phyloP scores from a whole-genome alignment of 37 sponge, comb jelly and placozoan species.

The Diacarnus erythraeanus region DNA sequence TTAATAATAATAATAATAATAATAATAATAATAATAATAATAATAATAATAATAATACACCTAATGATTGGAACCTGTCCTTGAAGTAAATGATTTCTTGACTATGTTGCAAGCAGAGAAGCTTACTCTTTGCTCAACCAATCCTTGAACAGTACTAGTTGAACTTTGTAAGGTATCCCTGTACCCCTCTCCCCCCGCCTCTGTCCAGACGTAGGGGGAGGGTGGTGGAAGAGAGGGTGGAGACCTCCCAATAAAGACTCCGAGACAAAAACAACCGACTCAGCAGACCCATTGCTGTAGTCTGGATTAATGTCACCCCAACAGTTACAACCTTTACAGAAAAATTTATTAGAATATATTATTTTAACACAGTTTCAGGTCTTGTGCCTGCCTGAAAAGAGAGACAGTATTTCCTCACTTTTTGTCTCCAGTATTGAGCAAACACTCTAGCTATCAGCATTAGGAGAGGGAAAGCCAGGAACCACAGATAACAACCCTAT shows the following conservation, averaged over 20 bases:
- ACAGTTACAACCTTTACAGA: conserved; percentile 53
- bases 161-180: conserved; percentile 15
- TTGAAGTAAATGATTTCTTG: not conserved
- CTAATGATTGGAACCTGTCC: not conserved
- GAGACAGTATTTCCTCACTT: conserved; percentile 47
- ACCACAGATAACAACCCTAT: conserved; percentile 75
- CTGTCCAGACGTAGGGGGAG: conserved; percentile 70
- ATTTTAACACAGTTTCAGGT: too few relatives aligned
- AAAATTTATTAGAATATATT: too few relatives aligned
- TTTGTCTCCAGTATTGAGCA: conserved; percentile 59
- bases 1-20: not conserved
- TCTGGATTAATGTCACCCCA: conserved; percentile 55
- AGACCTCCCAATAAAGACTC: conserved; percentile 87
- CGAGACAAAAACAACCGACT: conserved; percentile 72
- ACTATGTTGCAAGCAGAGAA: not conserved
- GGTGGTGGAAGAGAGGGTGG: conserved; percentile 66
- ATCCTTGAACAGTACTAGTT: conserved; percentile 17
- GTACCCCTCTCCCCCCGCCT: conserved; percentile 45
- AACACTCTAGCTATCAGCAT: conserved; percentile 53
- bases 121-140: not conserved
- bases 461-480: conserved; percentile 60
- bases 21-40: too few relatives aligned
- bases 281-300: conserved; percentile 47
- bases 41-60: too few relatives aligned
- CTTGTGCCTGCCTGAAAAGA: too few relatives aligned